Conservation (phyloP, 2,888 invertebrate genomes). For the Fabriciana adippe region DNA sequence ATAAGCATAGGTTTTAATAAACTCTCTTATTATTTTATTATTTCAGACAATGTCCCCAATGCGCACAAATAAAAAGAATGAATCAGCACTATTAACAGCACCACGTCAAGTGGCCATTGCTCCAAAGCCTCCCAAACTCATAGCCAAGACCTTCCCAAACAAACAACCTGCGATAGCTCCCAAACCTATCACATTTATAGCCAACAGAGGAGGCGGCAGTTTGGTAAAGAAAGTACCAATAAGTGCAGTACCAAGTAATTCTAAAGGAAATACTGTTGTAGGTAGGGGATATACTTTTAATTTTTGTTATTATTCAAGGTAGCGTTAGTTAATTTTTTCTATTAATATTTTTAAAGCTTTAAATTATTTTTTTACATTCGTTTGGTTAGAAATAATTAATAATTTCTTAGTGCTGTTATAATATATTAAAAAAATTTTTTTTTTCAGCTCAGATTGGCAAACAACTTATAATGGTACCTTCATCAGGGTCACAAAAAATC, state of each 20-base stretch:
- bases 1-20: neutral
- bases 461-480: slow-evolving; percentile 65
- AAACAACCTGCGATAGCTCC: slow-evolving; percentile 65
- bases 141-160: slow-evolving; percentile 45
- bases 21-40: neutral
- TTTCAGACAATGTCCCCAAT: slow-evolving; percentile 49
- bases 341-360: no score
- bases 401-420: no score
- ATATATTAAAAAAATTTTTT: no score
- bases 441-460: slow-evolving; percentile 69
- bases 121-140: slow-evolving; percentile 66
- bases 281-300: slow-evolving; percentile 44
- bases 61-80: slow-evolving; percentile 47
- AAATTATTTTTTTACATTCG: no score
- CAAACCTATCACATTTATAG: slow-evolving; percentile 57
- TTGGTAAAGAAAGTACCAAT: slow-evolving; percentile 58
- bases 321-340: no score
- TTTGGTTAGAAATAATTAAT: no score
- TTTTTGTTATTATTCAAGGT: no score
- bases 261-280: slow-evolving; percentile 58
- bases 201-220: slow-evolving; percentile 44
- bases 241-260: slow-evolving; percentile 48
- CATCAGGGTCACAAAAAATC: slow-evolving; percentile 62
- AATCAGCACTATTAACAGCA: slow-evolving; percentile 42
- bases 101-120: slow-evolving; percentile 78